Percentiles rank a stretch among this genome's conserved stretches.
phyloP scores from a whole-genome alignment of 2,888 invertebrate genomes.

The Acleris sparsana region DNA sequence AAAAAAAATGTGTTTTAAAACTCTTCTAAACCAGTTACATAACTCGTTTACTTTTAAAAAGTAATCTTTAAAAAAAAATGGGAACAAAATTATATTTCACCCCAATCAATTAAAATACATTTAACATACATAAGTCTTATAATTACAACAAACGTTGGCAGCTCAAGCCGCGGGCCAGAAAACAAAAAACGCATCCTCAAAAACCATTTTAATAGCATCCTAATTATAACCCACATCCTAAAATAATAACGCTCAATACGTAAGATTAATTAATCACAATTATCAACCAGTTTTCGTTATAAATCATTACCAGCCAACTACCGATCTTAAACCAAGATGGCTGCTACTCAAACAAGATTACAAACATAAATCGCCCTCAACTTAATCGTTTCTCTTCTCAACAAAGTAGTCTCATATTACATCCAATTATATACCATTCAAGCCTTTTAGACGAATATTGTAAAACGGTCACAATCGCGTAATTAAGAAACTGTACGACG shows the following conservation, averaged over 20 bases:
- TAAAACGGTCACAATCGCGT: slow-evolving; percentile 74
- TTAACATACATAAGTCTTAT: background rate
- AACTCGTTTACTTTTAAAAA: too few species aligned
- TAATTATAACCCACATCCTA: slow-evolving; percentile 32
- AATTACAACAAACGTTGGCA: background rate
- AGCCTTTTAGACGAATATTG: slow-evolving; percentile 72
- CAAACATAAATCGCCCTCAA: slow-evolving; percentile 22
- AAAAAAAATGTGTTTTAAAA: too few species aligned
- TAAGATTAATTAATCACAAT: slow-evolving; percentile 70
- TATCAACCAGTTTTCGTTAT: slow-evolving; percentile 57
- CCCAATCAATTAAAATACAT: background rate
- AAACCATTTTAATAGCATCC: slow-evolving; percentile 25
- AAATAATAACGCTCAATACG: slow-evolving; percentile 48
- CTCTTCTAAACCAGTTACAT: too few species aligned
- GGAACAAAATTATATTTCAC: too few species aligned
- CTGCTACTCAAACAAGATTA: slow-evolving; percentile 44
- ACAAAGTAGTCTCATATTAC: slow-evolving; percentile 81
- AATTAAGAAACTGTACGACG: slow-evolving; percentile 75
- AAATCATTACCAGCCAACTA: slow-evolving; percentile 68
- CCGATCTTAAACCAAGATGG: slow-evolving; percentile 71
- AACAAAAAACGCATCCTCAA: background rate
- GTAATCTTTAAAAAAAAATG: too few species aligned
- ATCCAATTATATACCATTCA: slow-evolving; percentile 82
- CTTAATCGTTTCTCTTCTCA: slow-evolving; percentile 40
- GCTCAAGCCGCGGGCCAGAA: background rate